These are phyloP conservation scores for Hylaeus volcanicus DNA, from an alignment of 1,140 invertebrate genomes.

Conservation along the genomic window DNA sequence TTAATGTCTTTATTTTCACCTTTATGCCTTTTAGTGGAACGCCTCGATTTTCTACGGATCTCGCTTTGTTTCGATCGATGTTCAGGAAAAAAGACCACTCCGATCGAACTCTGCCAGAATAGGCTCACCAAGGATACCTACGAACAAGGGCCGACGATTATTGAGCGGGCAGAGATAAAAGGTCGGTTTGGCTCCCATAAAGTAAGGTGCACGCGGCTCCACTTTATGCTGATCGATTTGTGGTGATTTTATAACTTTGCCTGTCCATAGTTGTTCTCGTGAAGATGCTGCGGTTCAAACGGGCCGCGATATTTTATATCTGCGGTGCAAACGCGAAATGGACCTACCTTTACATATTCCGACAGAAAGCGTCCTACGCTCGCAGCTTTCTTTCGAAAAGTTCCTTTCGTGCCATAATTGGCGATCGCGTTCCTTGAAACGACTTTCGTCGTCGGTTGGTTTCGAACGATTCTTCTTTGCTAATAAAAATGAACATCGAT, in stretches of 20 bases:
- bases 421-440: background rate
- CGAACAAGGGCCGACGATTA: slow-evolving; percentile 61
- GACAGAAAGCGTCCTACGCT: slow-evolving; percentile 43
- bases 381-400: slow-evolving; percentile 21
- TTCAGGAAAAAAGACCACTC: slow-evolving; percentile 34
- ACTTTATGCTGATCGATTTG: slow-evolving; percentile 79
- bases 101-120: slow-evolving; percentile 37
- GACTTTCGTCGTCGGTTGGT: background rate
- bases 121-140: slow-evolving; percentile 23
- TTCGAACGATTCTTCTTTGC: too few relatives aligned
- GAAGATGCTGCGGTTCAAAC: slow-evolving; percentile 72
- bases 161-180: slow-evolving; percentile 76
- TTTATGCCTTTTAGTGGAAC: slow-evolving; percentile 26
- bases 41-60: slow-evolving; percentile 20
- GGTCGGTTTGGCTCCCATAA: slow-evolving; percentile 72
- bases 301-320: slow-evolving; percentile 76
- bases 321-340: slow-evolving; percentile 70
- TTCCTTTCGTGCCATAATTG: slow-evolving; percentile 46
- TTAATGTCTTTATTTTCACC: slow-evolving; percentile 19
- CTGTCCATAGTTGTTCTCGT: slow-evolving; percentile 68
- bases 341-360: slow-evolving; percentile 75
- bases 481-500: background rate
- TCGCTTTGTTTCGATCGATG: slow-evolving; percentile 55
- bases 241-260: slow-evolving; percentile 78
- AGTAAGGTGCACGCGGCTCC: slow-evolving; percentile 69